Conservation (phyloP, 30 jellyfish, hydroid and myxozoan species). For the Haliclystus octoradiatus region DNA sequence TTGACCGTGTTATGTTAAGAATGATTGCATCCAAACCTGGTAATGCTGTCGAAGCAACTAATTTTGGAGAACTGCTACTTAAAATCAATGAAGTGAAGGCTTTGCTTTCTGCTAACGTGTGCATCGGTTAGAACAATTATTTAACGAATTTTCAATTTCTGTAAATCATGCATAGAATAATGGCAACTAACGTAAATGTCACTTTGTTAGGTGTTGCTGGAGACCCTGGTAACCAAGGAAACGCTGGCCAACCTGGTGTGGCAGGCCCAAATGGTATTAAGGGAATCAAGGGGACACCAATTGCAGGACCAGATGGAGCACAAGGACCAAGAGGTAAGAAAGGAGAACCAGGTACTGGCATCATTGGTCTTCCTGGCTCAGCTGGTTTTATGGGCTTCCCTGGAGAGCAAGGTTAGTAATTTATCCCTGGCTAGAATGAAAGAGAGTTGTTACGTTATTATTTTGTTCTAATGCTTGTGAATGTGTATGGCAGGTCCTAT, state of each 20-base stretch:
- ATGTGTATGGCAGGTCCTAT: conserved; percentile 31
- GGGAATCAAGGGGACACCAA: conserved; percentile 61
- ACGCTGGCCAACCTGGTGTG: conserved; percentile 37
- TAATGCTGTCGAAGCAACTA: conserved; percentile 34
- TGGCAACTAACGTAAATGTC: no score
- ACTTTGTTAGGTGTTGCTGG: no score
- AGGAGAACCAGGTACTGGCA: conserved; percentile 42
- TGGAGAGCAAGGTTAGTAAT: conserved; percentile 40
- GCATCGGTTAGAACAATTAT: no score
- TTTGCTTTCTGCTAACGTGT: conserved; percentile 3
- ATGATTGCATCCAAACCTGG: conserved; percentile 41
- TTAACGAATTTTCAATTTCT: no score
- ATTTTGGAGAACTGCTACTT: conserved; percentile 31
- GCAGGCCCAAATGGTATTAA: conserved; percentile 55
- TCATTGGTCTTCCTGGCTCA: conserved; percentile 65
- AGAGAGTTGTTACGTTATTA: no score
- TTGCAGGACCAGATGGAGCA: conserved; percentile 52
- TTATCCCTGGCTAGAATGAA: not conserved
- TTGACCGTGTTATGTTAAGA: conserved; percentile 31
- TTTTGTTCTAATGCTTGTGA: no score
- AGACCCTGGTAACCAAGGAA: conserved; percentile 56
- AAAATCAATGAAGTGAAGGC: conserved; percentile 12
- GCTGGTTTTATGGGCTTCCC: conserved; percentile 83
- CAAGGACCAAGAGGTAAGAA: conserved; percentile 44
- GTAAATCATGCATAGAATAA: no score